Base-by-base conservation (phyloP, 2,888 invertebrate genomes). In the Drosophila antonietae region DNA sequence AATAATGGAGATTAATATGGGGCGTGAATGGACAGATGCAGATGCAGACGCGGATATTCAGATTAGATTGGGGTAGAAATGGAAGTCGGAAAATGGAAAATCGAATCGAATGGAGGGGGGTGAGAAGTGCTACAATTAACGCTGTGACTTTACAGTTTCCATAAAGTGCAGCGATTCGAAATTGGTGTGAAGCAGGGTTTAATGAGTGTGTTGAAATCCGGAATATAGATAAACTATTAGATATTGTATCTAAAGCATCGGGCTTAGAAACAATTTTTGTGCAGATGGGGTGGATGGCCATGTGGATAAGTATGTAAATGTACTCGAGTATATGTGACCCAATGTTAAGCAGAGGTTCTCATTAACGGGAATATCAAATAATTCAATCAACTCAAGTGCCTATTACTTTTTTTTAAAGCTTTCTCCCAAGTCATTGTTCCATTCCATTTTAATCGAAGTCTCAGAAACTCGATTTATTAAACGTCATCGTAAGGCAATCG, bases 1-100 rank as follows among this genome's bases (percentile, higher is more conserved):
- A 67, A 77, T 88, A 86, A 86, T 86, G 77, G 87, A 86, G 89
- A 86, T 87, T 87, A 87, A 86, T 88, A 67, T 77, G 75, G 68
- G 84, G 79, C 74, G 87, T 83, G 80, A 70, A 75, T 61, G 15
- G 79, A 76, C 68, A 81, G 59, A 61, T 61, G 68, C 37, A 51
- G 33, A 51, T 33, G 49, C 49, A 33, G 33, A 49, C 31, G 10
- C 47, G 47, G 65, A 67, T 57, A 55, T 49, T 39, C 28, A 67
- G 58, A 49, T 59, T 43, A 39, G 67, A 47, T 51, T 33, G 49
- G 33, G 56, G 44, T 57, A 6, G 33, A 46, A 20, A 20, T 44
- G 43, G 15, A 44, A n/a, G 33, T 55, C 7, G 55, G 28, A 7
- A 55, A 28, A 28, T 28, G 28, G 47, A 46, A 49, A 69, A n/a